These are phyloP conservation scores for Procapra przewalskii DNA, from an alignment of 2,113 vertebrate genomes.

Conservation along the genomic window DNA sequence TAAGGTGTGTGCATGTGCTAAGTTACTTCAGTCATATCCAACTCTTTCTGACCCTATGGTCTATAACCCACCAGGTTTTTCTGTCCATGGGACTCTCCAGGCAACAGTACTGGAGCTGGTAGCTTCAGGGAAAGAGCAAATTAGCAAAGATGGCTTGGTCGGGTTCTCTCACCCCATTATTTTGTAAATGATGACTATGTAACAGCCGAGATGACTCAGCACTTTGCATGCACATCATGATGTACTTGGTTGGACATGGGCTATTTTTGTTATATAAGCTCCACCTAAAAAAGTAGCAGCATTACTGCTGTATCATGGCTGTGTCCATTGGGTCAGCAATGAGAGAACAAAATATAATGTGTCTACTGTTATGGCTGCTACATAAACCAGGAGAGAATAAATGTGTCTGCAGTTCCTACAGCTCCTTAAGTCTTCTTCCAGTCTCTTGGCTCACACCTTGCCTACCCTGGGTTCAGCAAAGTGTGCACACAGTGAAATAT, in stretches of 20 bases:
- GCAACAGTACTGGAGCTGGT: background rate
- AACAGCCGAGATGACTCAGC: background rate
- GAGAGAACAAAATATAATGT: background rate
- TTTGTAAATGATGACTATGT: background rate
- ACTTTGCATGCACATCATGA: background rate
- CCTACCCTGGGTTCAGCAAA: background rate
- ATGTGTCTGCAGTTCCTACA: background rate
- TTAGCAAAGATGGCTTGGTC: background rate
- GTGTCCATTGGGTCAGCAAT: fast-evolving
- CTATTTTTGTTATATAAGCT: background rate
- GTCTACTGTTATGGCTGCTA: background rate
- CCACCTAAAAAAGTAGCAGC: background rate
- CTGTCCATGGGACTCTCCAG: background rate
- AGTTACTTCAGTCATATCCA: background rate
- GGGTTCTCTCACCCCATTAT: background rate
- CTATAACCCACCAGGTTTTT: background rate
- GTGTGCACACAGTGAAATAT: background rate
- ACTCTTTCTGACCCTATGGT: background rate
- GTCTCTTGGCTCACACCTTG: background rate
- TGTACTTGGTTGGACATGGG: background rate
- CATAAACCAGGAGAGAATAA: background rate
- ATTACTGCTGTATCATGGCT: background rate
- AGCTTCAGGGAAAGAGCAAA: background rate
- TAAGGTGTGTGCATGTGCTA: background rate
- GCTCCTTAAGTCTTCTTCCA: background rate